Evolutionary conservation across 2,888 invertebrate species (phyloP).

Genomic region (Hydropsyche betteni): DNA sequence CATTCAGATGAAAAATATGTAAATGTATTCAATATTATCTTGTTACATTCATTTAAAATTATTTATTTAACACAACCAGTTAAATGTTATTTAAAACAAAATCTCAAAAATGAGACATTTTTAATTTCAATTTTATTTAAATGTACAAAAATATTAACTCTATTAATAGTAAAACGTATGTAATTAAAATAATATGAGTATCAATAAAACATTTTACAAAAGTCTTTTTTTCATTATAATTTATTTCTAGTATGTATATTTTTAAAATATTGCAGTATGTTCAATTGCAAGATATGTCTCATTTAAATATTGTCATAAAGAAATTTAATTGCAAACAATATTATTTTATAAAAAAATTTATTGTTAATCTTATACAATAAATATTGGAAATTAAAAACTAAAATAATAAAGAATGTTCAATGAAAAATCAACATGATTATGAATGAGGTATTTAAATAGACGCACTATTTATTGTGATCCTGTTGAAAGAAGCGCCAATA

Average conservation of each 20-base stretch:
- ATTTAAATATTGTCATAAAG: slow-evolving; percentile 43
- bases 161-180: too few relatives aligned
- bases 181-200: too few relatives aligned
- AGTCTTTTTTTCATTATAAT: too few relatives aligned
- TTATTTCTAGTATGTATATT: too few relatives aligned
- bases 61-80: slow-evolving; percentile 45
- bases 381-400: slow-evolving; percentile 35
- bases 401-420: slow-evolving; percentile 36
- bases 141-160: too few relatives aligned
- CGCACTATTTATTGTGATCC: slow-evolving; percentile 72
- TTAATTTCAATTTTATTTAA: too few relatives aligned
- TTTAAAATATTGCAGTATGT: too few relatives aligned
- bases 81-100: slow-evolving; percentile 4
- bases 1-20: background rate
- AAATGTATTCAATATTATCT: slow-evolving; percentile 18
- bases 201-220: too few relatives aligned
- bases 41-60: slow-evolving; percentile 40
- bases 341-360: slow-evolving; percentile 33
- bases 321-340: background rate
- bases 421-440: slow-evolving; percentile 17
- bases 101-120: slow-evolving; percentile 45
- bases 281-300: too few relatives aligned
- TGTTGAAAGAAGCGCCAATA: slow-evolving; percentile 95
- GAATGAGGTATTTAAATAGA: background rate
- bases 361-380: slow-evolving; percentile 38